phyloP scores from a whole-genome alignment of 2,797 vertebrate genomes.

The Crypturellus tataupa region DNA sequence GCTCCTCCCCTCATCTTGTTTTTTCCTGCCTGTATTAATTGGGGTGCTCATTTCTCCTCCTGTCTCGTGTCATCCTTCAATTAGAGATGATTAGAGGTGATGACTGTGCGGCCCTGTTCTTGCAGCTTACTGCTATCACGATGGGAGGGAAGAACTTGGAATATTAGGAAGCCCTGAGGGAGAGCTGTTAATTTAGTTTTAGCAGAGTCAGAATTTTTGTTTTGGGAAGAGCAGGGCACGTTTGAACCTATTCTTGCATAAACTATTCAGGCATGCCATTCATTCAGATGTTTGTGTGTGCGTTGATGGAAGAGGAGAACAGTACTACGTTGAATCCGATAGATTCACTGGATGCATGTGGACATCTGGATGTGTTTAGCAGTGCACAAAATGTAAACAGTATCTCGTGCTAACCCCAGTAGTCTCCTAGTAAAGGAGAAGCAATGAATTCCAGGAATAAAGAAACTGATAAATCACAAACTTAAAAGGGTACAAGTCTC shows the following conservation, averaged over 20 bases:
- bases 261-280: background rate
- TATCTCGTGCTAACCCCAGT: background rate
- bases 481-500: no score
- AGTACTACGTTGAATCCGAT: background rate
- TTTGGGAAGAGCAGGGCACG: background rate
- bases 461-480: background rate
- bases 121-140: constrained; percentile 19
- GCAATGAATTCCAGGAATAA: background rate
- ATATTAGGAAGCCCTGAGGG: background rate
- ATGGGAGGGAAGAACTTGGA: background rate
- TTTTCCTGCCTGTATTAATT: constrained; percentile 60
- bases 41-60: constrained; percentile 19
- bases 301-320: background rate
- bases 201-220: background rate
- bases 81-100: constrained; percentile 54
- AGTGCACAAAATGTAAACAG: background rate
- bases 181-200: constrained; percentile 31
- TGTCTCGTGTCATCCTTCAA: constrained; percentile 52
- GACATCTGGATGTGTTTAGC: background rate
- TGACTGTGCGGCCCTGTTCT: constrained; percentile 29
- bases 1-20: constrained; percentile 42
- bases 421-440: background rate
- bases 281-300: background rate
- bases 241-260: background rate
- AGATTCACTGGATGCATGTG: background rate